Evolutionary conservation across 2,113 vertebrate genomes (phyloP).

Genomic region (Collichthys lucidus): DNA sequence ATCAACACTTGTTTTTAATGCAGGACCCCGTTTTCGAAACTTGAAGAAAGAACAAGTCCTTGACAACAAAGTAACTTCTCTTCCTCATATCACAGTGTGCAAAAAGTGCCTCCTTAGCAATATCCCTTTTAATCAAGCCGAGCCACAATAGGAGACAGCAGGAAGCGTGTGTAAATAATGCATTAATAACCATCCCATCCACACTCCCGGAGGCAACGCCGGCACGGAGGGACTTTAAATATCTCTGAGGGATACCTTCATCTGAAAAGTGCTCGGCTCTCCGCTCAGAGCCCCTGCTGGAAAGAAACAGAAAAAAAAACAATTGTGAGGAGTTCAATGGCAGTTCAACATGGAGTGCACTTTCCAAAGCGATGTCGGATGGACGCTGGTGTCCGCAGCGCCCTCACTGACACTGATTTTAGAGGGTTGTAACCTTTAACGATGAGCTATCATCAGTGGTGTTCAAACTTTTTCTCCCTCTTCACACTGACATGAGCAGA

Average conservation of each 20-base stretch:
- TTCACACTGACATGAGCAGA: constrained; percentile 33
- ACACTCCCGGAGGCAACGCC: constrained; percentile 75
- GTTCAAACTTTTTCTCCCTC: constrained; percentile 35
- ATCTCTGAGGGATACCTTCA: constrained; percentile 81
- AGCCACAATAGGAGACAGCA: constrained; percentile 75
- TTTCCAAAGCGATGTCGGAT: constrained; percentile 38
- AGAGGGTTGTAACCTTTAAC: constrained; percentile 36
- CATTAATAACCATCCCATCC: constrained; percentile 82
- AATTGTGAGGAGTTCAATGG: constrained; percentile 76
- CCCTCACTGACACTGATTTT: constrained; percentile 36
- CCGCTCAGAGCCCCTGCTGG: constrained; percentile 59
- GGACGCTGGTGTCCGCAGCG: constrained; percentile 28
- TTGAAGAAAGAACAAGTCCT: constrained; percentile 58
- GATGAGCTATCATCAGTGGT: constrained; percentile 45
- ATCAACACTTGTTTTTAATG: constrained; percentile 11
- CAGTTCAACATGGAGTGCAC: constrained; percentile 72
- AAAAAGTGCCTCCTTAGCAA: constrained; percentile 78
- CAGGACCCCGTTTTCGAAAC: background rate
- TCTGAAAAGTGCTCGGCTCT: constrained; percentile 69
- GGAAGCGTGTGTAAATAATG: constrained; percentile 81
- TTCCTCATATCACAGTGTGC: constrained; percentile 37
- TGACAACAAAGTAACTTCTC: constrained; percentile 59
- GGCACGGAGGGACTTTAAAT: constrained; percentile 76
- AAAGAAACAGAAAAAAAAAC: constrained; percentile 42
- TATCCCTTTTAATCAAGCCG: constrained; percentile 80